Conservation (phyloP, 2,113 vertebrate species). For the Brachirus orientalis region DNA sequence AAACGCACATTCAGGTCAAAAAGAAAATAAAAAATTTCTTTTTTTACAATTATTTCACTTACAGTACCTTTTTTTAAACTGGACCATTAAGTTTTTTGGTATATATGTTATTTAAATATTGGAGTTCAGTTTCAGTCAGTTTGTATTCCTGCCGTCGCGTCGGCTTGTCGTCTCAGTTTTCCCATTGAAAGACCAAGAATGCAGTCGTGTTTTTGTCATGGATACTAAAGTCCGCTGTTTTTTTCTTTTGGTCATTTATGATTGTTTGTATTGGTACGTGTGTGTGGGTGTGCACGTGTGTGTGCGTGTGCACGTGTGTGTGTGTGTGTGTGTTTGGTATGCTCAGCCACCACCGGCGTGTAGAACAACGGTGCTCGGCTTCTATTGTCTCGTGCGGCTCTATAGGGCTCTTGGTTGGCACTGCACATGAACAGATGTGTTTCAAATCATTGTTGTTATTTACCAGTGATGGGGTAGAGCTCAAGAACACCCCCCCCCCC, state of each 20-base stretch:
- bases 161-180: slow-evolving; percentile 39
- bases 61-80: no score
- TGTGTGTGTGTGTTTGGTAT: slow-evolving; percentile 61
- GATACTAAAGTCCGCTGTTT: slow-evolving; percentile 47
- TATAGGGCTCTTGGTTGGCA: slow-evolving; percentile 65
- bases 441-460: slow-evolving; percentile 78
- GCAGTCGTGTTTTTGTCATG: slow-evolving; percentile 27
- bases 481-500: slow-evolving; percentile 56
- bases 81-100: no score
- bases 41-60: no score
- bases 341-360: slow-evolving; percentile 47
- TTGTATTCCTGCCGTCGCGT: slow-evolving; percentile 54
- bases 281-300: slow-evolving; percentile 1
- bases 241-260: slow-evolving; percentile 47
- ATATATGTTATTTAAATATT: no score
- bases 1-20: no score
- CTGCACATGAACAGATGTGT: slow-evolving; percentile 64
- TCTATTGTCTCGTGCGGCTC: slow-evolving; percentile 65
- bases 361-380: slow-evolving; percentile 58
- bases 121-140: slow-evolving; percentile 14
- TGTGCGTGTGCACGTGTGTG: neutral
- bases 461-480: slow-evolving; percentile 66
- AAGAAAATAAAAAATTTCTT: no score
- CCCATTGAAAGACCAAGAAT: slow-evolving; percentile 60
- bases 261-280: slow-evolving; percentile 54